Evolutionary conservation across 2,113 vertebrate genomes (phyloP).

Genomic region (Procavia capensis): DNA sequence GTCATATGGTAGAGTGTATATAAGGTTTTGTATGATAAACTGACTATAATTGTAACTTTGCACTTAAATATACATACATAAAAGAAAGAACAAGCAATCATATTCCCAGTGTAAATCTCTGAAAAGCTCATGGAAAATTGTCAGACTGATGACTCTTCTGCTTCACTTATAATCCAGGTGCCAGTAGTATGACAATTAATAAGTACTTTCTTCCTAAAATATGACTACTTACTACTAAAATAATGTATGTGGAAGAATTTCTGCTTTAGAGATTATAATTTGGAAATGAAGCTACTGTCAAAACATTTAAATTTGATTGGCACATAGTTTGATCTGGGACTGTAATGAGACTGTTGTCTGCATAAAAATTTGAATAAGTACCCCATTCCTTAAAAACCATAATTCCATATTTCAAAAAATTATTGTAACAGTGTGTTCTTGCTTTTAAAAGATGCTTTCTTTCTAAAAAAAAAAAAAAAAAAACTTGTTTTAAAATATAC

Average conservation of each 20-base stretch:
- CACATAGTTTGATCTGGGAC: not conserved
- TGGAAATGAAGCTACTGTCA: not conserved
- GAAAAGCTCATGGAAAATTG: not conserved
- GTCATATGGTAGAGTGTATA: too few relatives aligned
- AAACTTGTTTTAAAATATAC: not conserved
- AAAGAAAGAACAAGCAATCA: not conserved
- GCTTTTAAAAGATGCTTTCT: not conserved
- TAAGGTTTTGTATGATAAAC: too few relatives aligned
- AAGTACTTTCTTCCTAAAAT: slow-evolving; percentile 22
- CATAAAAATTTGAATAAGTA: not conserved
- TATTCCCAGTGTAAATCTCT: not conserved
- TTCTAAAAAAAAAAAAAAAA: not conserved
- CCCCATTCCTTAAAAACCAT: not conserved
- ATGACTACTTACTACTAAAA: not conserved
- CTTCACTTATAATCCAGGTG: slow-evolving; percentile 19
- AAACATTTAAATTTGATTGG: not conserved
- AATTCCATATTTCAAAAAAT: not conserved
- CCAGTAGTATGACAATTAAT: not conserved
- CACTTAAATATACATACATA: too few relatives aligned
- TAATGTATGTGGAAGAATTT: not conserved
- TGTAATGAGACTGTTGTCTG: not conserved
- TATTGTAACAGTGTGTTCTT: not conserved
- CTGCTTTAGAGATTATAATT: not conserved
- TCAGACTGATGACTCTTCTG: not conserved
- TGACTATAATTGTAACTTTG: too few relatives aligned